phyloP scores from a whole-genome alignment of 1,140 invertebrate species.

The Nephila pilipes region DNA sequence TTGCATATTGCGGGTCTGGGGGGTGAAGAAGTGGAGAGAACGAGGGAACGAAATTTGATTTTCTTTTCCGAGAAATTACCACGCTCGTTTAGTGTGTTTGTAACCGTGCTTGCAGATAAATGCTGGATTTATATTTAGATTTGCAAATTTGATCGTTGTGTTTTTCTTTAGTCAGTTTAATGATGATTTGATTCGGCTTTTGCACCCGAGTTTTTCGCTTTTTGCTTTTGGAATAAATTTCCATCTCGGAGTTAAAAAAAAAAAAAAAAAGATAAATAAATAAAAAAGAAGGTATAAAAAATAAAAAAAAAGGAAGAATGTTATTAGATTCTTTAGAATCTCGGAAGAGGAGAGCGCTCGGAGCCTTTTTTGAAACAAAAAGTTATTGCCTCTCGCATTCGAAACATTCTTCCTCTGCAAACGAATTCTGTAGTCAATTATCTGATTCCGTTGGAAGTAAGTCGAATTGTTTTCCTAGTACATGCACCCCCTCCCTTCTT shows the following conservation, averaged over 20 bases:
- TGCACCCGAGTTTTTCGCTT: neutral
- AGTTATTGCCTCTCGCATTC: constrained; percentile 11
- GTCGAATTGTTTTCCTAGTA: constrained; percentile 20
- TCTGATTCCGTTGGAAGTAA: constrained; percentile 9
- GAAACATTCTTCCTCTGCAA: constrained; percentile 1
- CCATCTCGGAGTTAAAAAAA: neutral
- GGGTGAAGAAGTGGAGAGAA: neutral
- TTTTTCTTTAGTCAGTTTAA: constrained; percentile 60
- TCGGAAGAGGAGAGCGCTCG: neutral
- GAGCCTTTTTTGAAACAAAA: constrained; percentile 25
- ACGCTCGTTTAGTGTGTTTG: constrained; percentile 58
- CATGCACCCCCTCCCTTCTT: neutral
- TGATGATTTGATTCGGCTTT: constrained; percentile 65
- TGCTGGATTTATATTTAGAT: constrained; percentile 41
- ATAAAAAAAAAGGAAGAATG: neutral
- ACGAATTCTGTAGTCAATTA: constrained; percentile 33
- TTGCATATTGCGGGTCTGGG: constrained; percentile 51
- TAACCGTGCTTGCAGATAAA: constrained; percentile 50
- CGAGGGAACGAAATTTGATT: constrained; percentile 55
- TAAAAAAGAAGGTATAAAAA: neutral
- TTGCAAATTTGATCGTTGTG: constrained; percentile 57
- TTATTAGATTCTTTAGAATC: constrained; percentile 27
- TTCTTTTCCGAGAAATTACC: constrained; percentile 39
- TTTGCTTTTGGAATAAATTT: constrained; percentile 33
- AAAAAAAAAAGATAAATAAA: neutral